Base-by-base conservation (phyloP, 2,113 vertebrate genomes). In the Zeus faber region DNA sequence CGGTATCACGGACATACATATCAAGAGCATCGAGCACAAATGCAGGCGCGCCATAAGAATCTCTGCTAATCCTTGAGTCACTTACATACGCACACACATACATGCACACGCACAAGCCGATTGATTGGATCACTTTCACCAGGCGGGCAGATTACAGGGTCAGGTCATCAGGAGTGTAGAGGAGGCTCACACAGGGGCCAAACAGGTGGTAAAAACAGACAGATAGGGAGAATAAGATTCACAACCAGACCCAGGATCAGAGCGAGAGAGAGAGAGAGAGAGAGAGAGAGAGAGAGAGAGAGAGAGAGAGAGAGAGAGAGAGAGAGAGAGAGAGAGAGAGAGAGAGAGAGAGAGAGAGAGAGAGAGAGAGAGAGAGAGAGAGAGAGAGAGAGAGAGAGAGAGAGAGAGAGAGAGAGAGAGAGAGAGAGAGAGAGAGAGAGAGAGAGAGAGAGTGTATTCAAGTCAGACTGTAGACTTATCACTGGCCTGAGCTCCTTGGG, bases 21-120 rank as follows among this genome's bases (percentile, higher is more conserved):
- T n/a, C n/a, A n/a, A n/a, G n/a, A n/a, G n/a, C n/a, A n/a, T n/a
- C n/a, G n/a, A n/a, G n/a, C n/a, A n/a, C n/a, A n/a, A n/a, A n/a
- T n/a, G n/a, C n/a, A n/a, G n/a, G n/a, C n/a, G n/a, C n/a, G n/a
- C n/a, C n/a, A n/a, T n/a, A n/a, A n/a, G 24, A 23, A 23, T 18
- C 40, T 59, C 18, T 39, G 54, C 39, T 72, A 69, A 71, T 74
- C 62, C 53, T 20, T 27, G 3, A 6, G 22, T 55, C 58, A 47
- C 49, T 50, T 58, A 59, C 27, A 48, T 33, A 43, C 50, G 54
- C 62, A 44, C 62, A 48, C 45, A 37, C 17, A 22, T 17, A 31
- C 40, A 45, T 11, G 10, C 18, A 33, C 41, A 33, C 54, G 45
- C 17, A 31, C 40, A 54, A 7, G 17, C 35, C n/a, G 33, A 37